Percentiles rank a stretch among this genome's conserved stretches.
phyloP scores from a whole-genome alignment of 2,113 vertebrate species.

The Microtus richardsoni region DNA sequence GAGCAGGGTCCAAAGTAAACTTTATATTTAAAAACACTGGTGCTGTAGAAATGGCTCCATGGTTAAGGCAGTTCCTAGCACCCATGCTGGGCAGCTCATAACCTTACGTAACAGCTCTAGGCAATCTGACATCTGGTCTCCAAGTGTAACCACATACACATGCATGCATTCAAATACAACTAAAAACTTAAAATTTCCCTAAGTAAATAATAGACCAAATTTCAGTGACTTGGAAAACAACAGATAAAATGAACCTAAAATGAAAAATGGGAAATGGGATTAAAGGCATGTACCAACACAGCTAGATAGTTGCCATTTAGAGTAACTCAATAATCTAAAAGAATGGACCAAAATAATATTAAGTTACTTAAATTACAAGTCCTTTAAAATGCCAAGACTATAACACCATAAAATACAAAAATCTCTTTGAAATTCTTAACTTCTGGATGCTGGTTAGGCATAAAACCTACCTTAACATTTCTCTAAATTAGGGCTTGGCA shows the following conservation, averaged over 20 bases:
- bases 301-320: neutral
- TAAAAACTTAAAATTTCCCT: neutral
- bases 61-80: neutral
- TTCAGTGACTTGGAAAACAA: conserved; percentile 14
- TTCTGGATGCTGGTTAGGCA: neutral
- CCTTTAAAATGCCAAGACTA: conserved; percentile 13
- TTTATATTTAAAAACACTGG: conserved; percentile 18
- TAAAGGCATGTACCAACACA: neutral
- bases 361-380: neutral
- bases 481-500: neutral
- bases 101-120: neutral
- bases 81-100: neutral
- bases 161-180: neutral
- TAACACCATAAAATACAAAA: neutral
- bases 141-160: neutral
- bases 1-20: conserved; percentile 3
- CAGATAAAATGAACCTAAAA: neutral
- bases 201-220: conserved; percentile 36
- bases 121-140: neutral
- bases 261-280: neutral
- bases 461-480: conserved; percentile 7
- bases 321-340: conserved; percentile 10
- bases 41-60: neutral
- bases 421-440: conserved; percentile 5
- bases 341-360: neutral